Conservation (phyloP, 2,888 invertebrate species). For the Ceriagrion tenellum region DNA sequence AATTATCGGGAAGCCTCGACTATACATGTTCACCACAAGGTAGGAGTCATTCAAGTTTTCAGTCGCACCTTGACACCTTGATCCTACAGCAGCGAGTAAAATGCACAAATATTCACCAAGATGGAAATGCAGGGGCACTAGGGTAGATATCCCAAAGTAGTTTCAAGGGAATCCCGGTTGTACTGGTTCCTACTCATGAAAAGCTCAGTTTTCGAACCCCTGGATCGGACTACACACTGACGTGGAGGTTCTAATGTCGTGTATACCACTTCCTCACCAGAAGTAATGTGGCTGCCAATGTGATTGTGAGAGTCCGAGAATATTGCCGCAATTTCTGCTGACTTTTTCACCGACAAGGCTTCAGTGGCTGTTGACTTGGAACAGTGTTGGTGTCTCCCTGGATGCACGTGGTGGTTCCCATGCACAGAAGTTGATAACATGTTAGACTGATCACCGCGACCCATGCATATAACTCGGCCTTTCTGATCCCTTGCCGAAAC, state of each 20-base stretch:
- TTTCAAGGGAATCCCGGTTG: slow-evolving; percentile 70
- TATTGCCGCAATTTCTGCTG: slow-evolving; percentile 92
- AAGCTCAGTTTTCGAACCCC: slow-evolving; percentile 41
- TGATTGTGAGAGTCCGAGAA: slow-evolving; percentile 83
- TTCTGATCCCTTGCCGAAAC: slow-evolving; percentile 79
- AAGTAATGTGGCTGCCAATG: not conserved
- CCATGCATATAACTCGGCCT: slow-evolving; percentile 78
- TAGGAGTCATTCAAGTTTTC: no score
- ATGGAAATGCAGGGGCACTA: slow-evolving; percentile 51
- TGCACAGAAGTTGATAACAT: slow-evolving; percentile 71
- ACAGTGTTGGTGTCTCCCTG: slow-evolving; percentile 74
- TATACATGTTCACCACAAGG: no score
- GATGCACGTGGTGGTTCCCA: slow-evolving; percentile 72
- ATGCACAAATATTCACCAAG: not conserved
- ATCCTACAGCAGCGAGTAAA: no score
- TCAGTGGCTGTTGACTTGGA: slow-evolving; percentile 77
- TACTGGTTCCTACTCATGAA: slow-evolving; percentile 48
- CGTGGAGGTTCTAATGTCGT: slow-evolving; percentile 70
- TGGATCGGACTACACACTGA: slow-evolving; percentile 68
- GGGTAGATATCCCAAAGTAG: slow-evolving; percentile 71
- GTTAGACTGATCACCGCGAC: slow-evolving; percentile 73
- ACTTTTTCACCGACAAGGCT: slow-evolving; percentile 91
- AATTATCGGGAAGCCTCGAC: no score
- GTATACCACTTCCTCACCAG: slow-evolving; percentile 70
- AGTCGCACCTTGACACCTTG: no score